Evolutionary conservation across 2,888 invertebrate genomes (phyloP).

Genomic region (Eristalis intricaria): DNA sequence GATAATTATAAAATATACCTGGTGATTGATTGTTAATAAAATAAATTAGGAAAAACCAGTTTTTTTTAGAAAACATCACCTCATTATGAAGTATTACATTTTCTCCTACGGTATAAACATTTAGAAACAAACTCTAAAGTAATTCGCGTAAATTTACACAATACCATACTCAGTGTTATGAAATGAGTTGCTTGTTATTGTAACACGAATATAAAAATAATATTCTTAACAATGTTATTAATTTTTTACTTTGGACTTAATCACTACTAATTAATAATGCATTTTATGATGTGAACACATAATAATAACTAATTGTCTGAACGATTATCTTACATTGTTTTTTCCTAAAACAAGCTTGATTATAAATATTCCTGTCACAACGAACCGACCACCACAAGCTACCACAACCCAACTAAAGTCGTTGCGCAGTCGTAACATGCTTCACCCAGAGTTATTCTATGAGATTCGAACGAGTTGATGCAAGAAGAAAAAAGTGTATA

Average conservation of each 20-base stretch:
- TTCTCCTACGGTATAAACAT: too few relatives aligned
- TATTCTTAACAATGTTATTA: too few relatives aligned
- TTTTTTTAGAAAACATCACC: too few relatives aligned
- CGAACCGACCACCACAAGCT: constrained; percentile 46
- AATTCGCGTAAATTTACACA: too few relatives aligned
- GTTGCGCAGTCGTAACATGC: constrained; percentile 30
- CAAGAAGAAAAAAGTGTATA: constrained; percentile 16
- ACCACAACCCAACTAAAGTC: constrained; percentile 57
- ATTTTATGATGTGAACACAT: neutral
- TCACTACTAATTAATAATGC: neutral
- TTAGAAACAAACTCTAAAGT: too few relatives aligned
- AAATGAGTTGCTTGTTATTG: too few relatives aligned
- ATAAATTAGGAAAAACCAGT: too few relatives aligned
- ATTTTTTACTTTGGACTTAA: neutral
- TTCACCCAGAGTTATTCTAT: constrained; percentile 32
- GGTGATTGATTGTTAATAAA: too few relatives aligned
- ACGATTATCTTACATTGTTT: neutral
- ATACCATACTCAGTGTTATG: too few relatives aligned
- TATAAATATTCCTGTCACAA: constrained; percentile 9
- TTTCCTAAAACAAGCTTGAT: neutral
- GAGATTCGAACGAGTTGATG: constrained; percentile 6
- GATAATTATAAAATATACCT: too few relatives aligned
- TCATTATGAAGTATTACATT: too few relatives aligned
- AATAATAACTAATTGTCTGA: neutral
- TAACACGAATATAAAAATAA: neutral